Evolutionary conservation across 1,140 invertebrate genomes (phyloP).

Genomic region (Argopecten irradians): DNA sequence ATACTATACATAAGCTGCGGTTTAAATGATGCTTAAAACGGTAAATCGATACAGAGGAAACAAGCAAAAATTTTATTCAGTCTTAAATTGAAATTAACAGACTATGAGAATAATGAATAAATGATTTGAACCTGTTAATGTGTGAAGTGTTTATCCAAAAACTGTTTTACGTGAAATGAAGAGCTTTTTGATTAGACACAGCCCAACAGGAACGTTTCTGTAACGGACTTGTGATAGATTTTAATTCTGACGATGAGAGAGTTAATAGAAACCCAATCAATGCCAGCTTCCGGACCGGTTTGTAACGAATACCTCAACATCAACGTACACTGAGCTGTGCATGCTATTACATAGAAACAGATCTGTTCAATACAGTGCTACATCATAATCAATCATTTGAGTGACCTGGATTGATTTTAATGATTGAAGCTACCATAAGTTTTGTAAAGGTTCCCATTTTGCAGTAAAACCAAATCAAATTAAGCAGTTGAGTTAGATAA

Average conservation of each 20-base stretch:
- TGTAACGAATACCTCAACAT: not conserved
- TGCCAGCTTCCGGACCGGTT: not conserved
- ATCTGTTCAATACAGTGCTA: not conserved
- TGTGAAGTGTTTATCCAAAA: not conserved
- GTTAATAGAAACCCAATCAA: not conserved
- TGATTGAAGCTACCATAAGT: no score
- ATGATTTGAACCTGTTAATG: no score
- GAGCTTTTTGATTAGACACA: not conserved
- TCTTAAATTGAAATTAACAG: not conserved
- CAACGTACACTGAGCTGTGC: not conserved
- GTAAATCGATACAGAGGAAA: not conserved
- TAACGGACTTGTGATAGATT: not conserved
- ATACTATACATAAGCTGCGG: not conserved
- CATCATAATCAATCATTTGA: not conserved
- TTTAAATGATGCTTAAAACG: not conserved
- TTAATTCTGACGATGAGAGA: not conserved
- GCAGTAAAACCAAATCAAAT: no score
- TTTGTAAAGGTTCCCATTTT: no score
- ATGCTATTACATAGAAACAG: not conserved
- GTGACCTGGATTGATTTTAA: not conserved
- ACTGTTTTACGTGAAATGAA: not conserved
- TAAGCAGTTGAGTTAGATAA: no score
- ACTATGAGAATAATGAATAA: no score
- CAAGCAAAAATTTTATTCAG: not conserved
- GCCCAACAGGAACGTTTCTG: not conserved